Conservation (phyloP, 2,888 invertebrate species). For the Leptura quadrifasciata region DNA sequence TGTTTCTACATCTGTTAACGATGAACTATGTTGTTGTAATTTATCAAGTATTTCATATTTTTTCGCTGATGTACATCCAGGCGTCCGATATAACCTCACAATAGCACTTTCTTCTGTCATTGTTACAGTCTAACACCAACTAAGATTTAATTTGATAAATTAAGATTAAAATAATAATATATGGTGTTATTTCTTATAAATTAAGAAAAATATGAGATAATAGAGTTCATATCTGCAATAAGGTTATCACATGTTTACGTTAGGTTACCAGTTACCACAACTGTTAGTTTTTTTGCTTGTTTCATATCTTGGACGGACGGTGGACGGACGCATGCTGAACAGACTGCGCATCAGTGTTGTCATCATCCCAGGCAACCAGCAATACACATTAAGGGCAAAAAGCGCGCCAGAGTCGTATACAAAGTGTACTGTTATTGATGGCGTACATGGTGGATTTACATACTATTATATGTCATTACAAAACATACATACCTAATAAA, state of each 20-base stretch:
- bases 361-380: too few species aligned
- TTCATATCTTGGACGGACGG: too few species aligned
- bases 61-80: slow-evolving; percentile 79
- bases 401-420: too few species aligned
- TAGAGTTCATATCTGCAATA: slow-evolving; percentile 42
- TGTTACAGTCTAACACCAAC: slow-evolving; percentile 31
- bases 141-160: background rate
- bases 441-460: too few species aligned
- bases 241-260: slow-evolving; percentile 23
- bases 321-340: too few species aligned
- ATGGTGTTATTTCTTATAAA: slow-evolving; percentile 1
- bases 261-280: background rate
- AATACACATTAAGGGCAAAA: too few species aligned
- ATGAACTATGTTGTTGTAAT: slow-evolving; percentile 73
- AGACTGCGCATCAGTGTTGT: too few species aligned
- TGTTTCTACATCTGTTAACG: slow-evolving; percentile 78
- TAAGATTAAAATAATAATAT: slow-evolving; percentile 4
- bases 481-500: too few species aligned
- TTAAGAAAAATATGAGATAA: slow-evolving; percentile 40
- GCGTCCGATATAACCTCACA: slow-evolving; percentile 79
- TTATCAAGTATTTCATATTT: slow-evolving; percentile 77
- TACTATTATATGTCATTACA: too few species aligned
- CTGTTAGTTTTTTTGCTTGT: too few species aligned
- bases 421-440: too few species aligned
- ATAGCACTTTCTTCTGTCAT: slow-evolving; percentile 64